Conservation (phyloP, 2,113 vertebrate species). For the Heterotis niloticus region DNA sequence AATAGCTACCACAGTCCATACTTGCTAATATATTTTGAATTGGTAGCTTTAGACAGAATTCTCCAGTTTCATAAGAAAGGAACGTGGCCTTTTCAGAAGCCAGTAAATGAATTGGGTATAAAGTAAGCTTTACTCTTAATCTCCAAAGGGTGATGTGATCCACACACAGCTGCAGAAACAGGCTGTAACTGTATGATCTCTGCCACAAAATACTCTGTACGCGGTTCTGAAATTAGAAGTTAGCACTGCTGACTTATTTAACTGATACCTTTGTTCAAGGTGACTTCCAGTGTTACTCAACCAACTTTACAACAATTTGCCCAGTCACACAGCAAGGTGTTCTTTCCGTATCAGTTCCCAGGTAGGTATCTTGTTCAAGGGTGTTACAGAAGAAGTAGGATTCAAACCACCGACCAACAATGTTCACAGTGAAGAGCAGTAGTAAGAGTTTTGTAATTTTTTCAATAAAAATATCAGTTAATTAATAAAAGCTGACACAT, state of each 20-base stretch:
- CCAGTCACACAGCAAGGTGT: too few relatives aligned
- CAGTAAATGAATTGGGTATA: neutral
- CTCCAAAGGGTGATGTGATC: too few relatives aligned
- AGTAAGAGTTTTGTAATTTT: neutral
- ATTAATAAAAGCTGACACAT: neutral
- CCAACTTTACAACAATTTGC: too few relatives aligned
- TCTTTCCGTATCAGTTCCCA: too few relatives aligned
- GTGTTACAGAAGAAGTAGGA: neutral
- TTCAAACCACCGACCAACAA: neutral
- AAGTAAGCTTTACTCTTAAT: neutral
- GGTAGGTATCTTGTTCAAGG: too few relatives aligned
- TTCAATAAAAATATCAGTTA: neutral
- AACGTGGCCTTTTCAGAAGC: neutral
- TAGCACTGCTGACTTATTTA: too few relatives aligned
- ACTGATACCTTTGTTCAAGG: too few relatives aligned
- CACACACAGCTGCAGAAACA: too few relatives aligned
- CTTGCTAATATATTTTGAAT: neutral
- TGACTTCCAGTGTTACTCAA: too few relatives aligned
- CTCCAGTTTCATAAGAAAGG: neutral
- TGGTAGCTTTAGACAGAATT: neutral
- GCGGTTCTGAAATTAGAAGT: too few relatives aligned
- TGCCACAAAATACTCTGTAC: too few relatives aligned
- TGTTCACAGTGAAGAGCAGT: neutral
- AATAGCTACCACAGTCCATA: neutral
- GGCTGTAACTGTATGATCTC: too few relatives aligned